A percentile compares a stretch with the other conserved stretches of the same genome.
Evolutionary conservation across 1,140 invertebrate species (phyloP).

Genomic region (Anastatus disparis): DNA sequence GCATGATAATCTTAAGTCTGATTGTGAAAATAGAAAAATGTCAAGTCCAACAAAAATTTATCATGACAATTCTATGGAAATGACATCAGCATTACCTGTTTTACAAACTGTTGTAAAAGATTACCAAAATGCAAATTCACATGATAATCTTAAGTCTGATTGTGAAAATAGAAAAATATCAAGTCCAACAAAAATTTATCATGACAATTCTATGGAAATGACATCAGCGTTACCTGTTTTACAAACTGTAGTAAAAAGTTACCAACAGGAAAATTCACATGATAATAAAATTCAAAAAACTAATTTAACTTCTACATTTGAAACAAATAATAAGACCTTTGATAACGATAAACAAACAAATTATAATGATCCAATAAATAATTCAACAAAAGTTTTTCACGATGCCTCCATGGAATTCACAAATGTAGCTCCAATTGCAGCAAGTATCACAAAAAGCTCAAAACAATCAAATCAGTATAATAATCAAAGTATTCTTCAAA

Average conservation of each 20-base stretch:
- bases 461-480: background rate
- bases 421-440: background rate
- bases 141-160: no score
- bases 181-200: background rate
- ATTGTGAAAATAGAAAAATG: no score
- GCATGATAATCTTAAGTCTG: no score
- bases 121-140: no score
- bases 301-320: background rate
- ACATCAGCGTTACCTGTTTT: background rate
- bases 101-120: background rate
- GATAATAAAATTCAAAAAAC: background rate
- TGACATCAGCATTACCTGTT: conserved; percentile 8
- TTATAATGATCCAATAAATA: background rate
- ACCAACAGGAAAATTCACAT: background rate
- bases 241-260: no score
- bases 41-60: conserved; percentile 4
- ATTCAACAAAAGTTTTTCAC: conserved; percentile 4
- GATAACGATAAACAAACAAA: background rate
- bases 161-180: no score
- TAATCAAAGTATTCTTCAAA: conserved; percentile 15
- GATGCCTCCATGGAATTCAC: conserved; percentile 5
- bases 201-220: background rate
- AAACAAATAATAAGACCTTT: no score
- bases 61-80: conserved; percentile 27
- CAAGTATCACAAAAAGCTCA: background rate